Evolutionary conservation across 2,797 vertebrate genomes (phyloP).

Genomic region (Halcyon smyrnensis): DNA sequence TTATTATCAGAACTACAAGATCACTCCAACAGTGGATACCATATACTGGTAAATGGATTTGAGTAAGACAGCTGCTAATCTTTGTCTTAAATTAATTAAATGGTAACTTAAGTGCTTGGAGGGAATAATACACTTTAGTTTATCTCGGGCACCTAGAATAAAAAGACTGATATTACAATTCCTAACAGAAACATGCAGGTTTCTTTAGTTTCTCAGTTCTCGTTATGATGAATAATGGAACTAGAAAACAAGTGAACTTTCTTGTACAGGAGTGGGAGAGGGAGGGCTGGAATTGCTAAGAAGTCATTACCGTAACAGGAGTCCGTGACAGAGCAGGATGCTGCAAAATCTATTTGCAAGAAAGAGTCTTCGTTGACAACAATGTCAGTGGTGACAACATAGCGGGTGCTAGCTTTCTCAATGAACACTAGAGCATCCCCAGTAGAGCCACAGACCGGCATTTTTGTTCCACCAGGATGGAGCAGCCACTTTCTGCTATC

Average conservation of each 20-base stretch:
- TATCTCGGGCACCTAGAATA: not conserved
- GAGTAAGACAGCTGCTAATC: not conserved
- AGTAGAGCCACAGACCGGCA: constrained; percentile 96
- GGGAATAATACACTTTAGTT: not conserved
- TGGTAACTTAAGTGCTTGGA: not conserved
- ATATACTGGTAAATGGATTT: not conserved
- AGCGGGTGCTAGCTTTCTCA: constrained; percentile 97
- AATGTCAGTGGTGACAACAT: constrained; percentile 95
- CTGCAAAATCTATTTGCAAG: constrained; percentile 97
- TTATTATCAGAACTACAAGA: not conserved
- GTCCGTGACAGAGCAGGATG: constrained; percentile 96
- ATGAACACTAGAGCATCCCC: constrained; percentile 97
- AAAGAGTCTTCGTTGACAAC: constrained; percentile 94
- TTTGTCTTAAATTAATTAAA: not conserved
- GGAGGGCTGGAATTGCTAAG: not conserved
- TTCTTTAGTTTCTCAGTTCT: not conserved
- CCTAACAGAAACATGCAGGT: not conserved
- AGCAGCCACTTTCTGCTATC: constrained; percentile 96
- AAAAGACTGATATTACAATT: not conserved
- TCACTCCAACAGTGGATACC: not conserved
- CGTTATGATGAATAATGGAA: not conserved
- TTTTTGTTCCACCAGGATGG: constrained; percentile 94
- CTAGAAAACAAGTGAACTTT: not conserved
- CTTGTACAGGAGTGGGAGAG: not conserved
- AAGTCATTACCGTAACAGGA: constrained; percentile 93